Base-by-base conservation (phyloP, 2,888 invertebrate species). In the Eudemis profundana region DNA sequence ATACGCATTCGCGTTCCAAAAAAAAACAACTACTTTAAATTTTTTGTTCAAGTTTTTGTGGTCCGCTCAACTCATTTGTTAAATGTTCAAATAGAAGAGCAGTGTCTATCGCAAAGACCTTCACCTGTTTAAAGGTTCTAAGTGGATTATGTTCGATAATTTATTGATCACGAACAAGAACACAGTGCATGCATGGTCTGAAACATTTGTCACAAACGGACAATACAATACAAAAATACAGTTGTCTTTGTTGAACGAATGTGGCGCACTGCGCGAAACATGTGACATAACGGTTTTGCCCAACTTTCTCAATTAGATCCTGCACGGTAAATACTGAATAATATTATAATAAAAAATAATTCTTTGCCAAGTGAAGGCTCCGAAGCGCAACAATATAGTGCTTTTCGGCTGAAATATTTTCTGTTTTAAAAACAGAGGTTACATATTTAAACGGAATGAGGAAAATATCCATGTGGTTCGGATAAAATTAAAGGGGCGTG, bases 221-320 rank as follows among this genome's bases (percentile, higher is more conserved):
- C 61, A 68, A 61, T 61, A 65, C 61, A 68, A 61, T 61, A 54
- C 61, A 59, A 40, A 46, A 66, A 66, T 61, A 59, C 61, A 66
- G 61, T 57, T 61, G 67, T 69, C 73, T 74, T 74, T 75, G 71
- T 74, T 68, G 59, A 69, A 71, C 67, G 67, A 70, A 70, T 72
- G 63, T 69, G 57, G 69, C 67, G 67, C 69, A 67, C 68, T 74
- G 65, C 62, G 66, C 61, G 53, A 70, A 70, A 75, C 68, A 62
- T 49, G 71, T 74, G 72, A 71, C 73, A 75, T 74, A 76, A 77
- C 75, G 75, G 75, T 68, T 50, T 44, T 68, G 68, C 63, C 62
- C 70, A 63, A 69, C 61, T 69, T 70, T 68, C 62, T 61, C 61
- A 62, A 65, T 64, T 49, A 65, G 57, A 65, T 61, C 59, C 49